Percentiles rank a stretch among this genome's conserved stretches.
phyloP scores from a whole-genome alignment of 2,113 vertebrate genomes.

The Phaethornis superciliosus region DNA sequence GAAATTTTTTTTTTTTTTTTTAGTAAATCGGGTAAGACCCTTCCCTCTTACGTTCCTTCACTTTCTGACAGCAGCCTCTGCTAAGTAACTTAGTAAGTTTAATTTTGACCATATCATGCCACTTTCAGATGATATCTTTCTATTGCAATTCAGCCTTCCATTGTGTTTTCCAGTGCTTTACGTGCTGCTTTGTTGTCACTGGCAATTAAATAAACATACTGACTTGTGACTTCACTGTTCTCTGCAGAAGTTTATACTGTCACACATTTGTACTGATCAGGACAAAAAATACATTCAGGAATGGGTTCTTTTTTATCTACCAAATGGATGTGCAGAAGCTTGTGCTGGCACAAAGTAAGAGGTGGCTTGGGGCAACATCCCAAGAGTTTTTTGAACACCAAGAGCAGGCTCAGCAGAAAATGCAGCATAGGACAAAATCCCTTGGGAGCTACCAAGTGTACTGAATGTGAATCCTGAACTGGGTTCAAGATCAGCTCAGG shows the following conservation, averaged over 20 bases:
- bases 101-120: background rate
- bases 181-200: background rate
- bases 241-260: background rate
- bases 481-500: background rate
- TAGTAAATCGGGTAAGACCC: background rate
- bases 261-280: background rate
- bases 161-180: background rate
- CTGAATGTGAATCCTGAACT: background rate
- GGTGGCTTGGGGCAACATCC: background rate
- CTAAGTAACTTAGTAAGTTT: background rate
- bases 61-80: background rate
- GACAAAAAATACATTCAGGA: background rate
- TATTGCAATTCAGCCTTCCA: accelerated
- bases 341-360: background rate
- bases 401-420: background rate
- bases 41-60: background rate
- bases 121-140: background rate
- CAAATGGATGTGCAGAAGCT: background rate
- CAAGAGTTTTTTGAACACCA: background rate
- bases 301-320: background rate
- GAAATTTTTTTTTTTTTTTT: background rate
- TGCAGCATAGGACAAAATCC: background rate
- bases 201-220: background rate
- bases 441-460: background rate
- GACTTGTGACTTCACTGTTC: background rate